phyloP scores from a whole-genome alignment of 2,888 invertebrate species.

The Palloptera scutellata region DNA sequence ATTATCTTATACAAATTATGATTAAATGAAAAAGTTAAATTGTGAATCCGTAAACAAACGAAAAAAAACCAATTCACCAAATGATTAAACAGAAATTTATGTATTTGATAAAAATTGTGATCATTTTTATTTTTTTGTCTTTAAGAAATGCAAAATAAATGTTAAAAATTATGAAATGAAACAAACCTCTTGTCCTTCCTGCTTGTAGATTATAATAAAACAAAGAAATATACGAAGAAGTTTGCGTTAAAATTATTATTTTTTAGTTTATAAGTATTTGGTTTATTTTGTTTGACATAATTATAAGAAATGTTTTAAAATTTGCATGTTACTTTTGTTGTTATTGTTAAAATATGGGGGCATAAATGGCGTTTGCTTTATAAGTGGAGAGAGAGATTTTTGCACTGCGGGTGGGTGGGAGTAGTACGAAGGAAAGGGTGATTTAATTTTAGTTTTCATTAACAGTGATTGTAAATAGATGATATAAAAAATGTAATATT shows the following conservation, averaged over 20 bases:
- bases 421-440: not conserved
- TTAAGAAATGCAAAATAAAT: conserved; percentile 39
- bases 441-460: not conserved
- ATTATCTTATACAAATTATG: no score
- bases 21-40: conserved; percentile 18
- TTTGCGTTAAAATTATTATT: conserved; percentile 39
- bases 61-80: not conserved
- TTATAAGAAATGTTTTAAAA: not conserved
- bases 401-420: not conserved
- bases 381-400: not conserved
- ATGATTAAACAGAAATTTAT: not conserved
- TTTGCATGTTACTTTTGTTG: conserved; percentile 16
- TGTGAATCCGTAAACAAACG: conserved; percentile 35
- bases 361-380: not conserved
- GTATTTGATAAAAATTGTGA: not conserved
- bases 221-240: conserved; percentile 50
- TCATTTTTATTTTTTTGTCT: not conserved
- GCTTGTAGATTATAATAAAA: conserved; percentile 48
- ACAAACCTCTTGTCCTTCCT: conserved; percentile 73
- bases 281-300: conserved; percentile 4
- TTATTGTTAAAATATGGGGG: conserved; percentile 17
- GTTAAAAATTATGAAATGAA: conserved; percentile 56
- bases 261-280: conserved; percentile 20
- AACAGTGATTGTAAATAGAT: no score
- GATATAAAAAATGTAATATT: no score